A percentile compares a stretch with the other conserved stretches of the same genome.
Conservation (phyloP, 2,797 vertebrate species). For the Macropodus opercularis region DNA sequence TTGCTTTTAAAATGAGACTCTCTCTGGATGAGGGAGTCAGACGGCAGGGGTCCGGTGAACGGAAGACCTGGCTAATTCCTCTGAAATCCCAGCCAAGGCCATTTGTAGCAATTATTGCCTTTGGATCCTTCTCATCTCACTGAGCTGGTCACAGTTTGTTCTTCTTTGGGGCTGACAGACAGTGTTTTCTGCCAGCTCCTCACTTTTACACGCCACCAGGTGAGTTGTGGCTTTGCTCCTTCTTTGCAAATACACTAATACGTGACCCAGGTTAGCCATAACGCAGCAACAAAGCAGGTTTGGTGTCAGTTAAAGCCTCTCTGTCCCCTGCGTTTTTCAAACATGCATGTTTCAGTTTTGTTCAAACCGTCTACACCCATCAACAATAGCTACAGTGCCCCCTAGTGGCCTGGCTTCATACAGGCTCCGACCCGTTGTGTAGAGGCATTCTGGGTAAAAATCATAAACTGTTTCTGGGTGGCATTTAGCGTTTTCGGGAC, state of each 20-base stretch:
- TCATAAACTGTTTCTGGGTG: conserved; percentile 2
- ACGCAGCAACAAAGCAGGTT: too few relatives aligned
- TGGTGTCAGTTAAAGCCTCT: too few relatives aligned
- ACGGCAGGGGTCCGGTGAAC: conserved; percentile 16
- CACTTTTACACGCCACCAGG: too few relatives aligned
- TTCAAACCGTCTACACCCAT: background rate
- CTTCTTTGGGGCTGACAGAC: too few relatives aligned
- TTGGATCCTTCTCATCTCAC: conserved; percentile 26
- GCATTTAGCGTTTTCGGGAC: conserved; percentile 1
- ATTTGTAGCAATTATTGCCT: conserved; percentile 50
- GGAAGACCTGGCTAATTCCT: conserved; percentile 57
- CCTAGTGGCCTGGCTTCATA: conserved; percentile 18
- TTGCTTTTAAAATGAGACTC: conserved; percentile 60
- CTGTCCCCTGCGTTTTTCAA: too few relatives aligned
- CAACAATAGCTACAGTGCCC: conserved; percentile 7
- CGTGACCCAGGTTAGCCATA: too few relatives aligned
- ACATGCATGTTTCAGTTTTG: background rate
- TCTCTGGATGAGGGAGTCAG: conserved; percentile 36
- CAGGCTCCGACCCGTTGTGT: too few relatives aligned
- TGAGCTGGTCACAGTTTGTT: conserved; percentile 20
- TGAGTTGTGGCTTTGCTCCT: too few relatives aligned
- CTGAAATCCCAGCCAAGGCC: conserved; percentile 44
- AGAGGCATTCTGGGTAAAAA: conserved; percentile 17
- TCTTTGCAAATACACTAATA: too few relatives aligned
- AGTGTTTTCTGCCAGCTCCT: too few relatives aligned